phyloP scores from a whole-genome alignment of 2,113 vertebrate species.

The Catharus fuscescens region DNA sequence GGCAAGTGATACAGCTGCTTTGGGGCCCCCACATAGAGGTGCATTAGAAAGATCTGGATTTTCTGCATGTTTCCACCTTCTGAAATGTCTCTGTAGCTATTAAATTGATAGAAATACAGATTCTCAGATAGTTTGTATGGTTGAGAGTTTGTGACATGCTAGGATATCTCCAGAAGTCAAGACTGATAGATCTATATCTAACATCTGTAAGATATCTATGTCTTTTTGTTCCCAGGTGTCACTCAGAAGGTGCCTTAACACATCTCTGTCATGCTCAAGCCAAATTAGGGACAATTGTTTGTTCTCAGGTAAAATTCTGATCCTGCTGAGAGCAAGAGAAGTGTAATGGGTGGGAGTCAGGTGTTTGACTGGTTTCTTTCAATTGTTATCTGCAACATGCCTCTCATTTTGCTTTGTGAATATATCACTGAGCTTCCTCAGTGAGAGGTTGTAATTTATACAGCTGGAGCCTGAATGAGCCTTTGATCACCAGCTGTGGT shows the following conservation, averaged over 20 bases:
- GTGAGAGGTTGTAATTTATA: not conserved
- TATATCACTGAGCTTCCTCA: not conserved
- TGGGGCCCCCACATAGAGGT: not conserved
- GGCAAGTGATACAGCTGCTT: not conserved
- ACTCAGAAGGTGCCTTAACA: not conserved
- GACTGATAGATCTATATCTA: not conserved
- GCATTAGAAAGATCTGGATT: not conserved
- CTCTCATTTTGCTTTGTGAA: not conserved
- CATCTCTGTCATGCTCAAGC: not conserved
- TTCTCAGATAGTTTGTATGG: not conserved
- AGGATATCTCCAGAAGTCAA: not conserved
- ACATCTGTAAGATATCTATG: not conserved
- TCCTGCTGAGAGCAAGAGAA: not conserved
- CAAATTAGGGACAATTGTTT: not conserved
- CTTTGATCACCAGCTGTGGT: not conserved
- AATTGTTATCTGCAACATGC: not conserved
- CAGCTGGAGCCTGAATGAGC: not conserved
- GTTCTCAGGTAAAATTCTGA: not conserved
- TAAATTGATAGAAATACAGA: not conserved
- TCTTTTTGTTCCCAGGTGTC: not conserved
- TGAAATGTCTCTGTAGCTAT: constrained; percentile 1
- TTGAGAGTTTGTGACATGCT: not conserved
- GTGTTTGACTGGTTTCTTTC: not conserved
- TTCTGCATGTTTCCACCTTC: not conserved
- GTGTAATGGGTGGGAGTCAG: not conserved